phyloP scores from a whole-genome alignment of 2,888 invertebrate species.

The Microctonus aethiopoides region DNA sequence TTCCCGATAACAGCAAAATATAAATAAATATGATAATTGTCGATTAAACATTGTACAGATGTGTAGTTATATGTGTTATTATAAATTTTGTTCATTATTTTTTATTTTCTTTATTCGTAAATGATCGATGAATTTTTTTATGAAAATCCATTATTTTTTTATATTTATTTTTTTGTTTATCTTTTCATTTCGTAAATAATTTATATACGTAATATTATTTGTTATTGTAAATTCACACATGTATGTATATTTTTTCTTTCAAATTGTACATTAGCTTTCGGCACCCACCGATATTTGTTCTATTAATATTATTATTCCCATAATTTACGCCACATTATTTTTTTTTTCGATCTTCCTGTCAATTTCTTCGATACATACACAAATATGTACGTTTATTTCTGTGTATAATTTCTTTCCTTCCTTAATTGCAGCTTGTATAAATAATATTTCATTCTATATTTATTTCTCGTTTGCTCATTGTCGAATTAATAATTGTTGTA shows the following conservation, averaged over 20 bases:
- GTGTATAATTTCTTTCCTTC: background rate
- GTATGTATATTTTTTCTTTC: background rate
- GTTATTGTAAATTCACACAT: no score
- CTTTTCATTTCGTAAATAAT: no score
- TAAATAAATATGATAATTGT: conserved; percentile 26
- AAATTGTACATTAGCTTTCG: background rate
- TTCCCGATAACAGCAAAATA: background rate
- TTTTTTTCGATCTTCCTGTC: background rate
- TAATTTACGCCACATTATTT: background rate
- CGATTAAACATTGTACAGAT: conserved; percentile 40
- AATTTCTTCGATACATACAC: background rate
- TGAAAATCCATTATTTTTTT: conserved; percentile 8
- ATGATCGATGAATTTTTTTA: background rate
- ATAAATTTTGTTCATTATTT: conserved; percentile 2
- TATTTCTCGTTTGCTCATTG: background rate
- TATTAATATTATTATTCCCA: background rate
- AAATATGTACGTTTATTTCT: background rate
- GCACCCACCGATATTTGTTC: background rate
- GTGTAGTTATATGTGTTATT: conserved; percentile 24
- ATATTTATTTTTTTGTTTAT: conserved; percentile 12
- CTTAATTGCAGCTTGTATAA: background rate
- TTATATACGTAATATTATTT: no score
- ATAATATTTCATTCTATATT: conserved; percentile 6
- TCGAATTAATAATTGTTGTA: background rate
- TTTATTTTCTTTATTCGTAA: conserved; percentile 6